A percentile compares a stretch with the other conserved stretches of the same genome.
Evolutionary conservation across 2,888 invertebrate genomes (phyloP).

Genomic region (Euproctis similis): DNA sequence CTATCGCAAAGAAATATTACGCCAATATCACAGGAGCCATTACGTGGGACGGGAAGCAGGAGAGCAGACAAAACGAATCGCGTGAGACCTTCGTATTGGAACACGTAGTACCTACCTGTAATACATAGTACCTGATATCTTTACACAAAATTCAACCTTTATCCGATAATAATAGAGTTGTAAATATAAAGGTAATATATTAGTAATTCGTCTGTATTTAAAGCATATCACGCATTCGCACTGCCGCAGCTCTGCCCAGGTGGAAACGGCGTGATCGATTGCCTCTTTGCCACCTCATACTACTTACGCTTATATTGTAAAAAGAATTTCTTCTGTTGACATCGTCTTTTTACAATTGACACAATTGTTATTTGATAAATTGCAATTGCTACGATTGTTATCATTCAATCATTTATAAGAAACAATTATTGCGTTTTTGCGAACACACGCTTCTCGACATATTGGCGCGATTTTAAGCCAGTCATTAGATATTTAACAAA

Average conservation of each 20-base stretch:
- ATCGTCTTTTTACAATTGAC: no score
- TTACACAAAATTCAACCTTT: constrained; percentile 9
- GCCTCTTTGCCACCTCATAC: constrained; percentile 53
- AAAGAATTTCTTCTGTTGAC: constrained; percentile 53
- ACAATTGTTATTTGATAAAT: constrained; percentile 55
- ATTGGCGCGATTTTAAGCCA: no score
- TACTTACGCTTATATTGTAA: constrained; percentile 40
- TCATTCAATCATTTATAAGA: no score
- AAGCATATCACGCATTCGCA: constrained; percentile 60
- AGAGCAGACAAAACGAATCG: constrained; percentile 50
- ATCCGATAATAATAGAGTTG: constrained; percentile 22
- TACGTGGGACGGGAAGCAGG: constrained; percentile 42
- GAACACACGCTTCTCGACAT: no score
- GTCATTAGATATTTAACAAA: no score
- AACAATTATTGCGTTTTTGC: no score
- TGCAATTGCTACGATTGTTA: constrained; percentile 27
- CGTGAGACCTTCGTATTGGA: constrained; percentile 12
- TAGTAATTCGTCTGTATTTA: constrained; percentile 45
- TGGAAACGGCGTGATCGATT: constrained; percentile 60
- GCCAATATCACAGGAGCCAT: no score
- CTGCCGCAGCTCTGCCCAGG: constrained; percentile 54
- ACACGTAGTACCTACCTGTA: constrained; percentile 34
- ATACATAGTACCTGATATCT: constrained; percentile 4
- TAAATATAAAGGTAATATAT: constrained; percentile 19
- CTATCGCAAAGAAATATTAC: constrained; percentile 57